Base-by-base conservation (phyloP, 2,797 vertebrate genomes). In the Hydrocynus forskahlii region DNA sequence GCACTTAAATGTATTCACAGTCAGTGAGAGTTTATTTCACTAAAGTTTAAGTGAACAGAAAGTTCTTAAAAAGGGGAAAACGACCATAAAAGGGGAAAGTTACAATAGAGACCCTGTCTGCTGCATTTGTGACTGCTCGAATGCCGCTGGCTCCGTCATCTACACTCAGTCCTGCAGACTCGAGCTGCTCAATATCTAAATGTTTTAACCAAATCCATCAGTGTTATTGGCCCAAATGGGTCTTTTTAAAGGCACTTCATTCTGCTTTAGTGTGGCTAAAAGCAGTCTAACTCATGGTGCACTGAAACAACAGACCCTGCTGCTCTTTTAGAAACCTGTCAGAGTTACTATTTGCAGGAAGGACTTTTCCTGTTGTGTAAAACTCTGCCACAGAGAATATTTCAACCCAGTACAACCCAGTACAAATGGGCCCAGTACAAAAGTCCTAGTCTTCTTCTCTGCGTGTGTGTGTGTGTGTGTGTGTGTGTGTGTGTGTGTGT, bases 381-480 rank as follows among this genome's bases (percentile, higher is more conserved):
- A 64, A 76, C 72, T 21, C 66, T 57, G 87, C 88, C 82, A 82
- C 89, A 75, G 87, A 83, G 35, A 25, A 80, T 83, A 82, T 89
- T 89, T 86, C 74, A 79, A 79, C n/a, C n/a, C n/a, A n/a, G n/a
- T 80, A 76, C 87, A 81, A 60, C 38, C 67, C 38, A 78, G 50
- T 70, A 52, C 75, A 72, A 80, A 43, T 55, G 72, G 63, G 16
- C 67, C 35, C 57, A 63, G n/a, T n/a, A n/a, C n/a, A n/a, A n/a
- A n/a, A 68, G 54, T 1, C 25, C 54, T 12, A 5, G 23, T 69
- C 67, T 35, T 35, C 21, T 52, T 76, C 50, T 55, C 1, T n/a
- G n/a, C n/a, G n/a, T n/a, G n/a, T n/a, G n/a, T n/a, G n/a, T n/a
- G n/a, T n/a, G n/a, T n/a, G n/a, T n/a, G n/a, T n/a, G n/a, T n/a